Evolutionary conservation across 2,797 vertebrate genomes (phyloP).

Genomic region (Eulemur mongoz): DNA sequence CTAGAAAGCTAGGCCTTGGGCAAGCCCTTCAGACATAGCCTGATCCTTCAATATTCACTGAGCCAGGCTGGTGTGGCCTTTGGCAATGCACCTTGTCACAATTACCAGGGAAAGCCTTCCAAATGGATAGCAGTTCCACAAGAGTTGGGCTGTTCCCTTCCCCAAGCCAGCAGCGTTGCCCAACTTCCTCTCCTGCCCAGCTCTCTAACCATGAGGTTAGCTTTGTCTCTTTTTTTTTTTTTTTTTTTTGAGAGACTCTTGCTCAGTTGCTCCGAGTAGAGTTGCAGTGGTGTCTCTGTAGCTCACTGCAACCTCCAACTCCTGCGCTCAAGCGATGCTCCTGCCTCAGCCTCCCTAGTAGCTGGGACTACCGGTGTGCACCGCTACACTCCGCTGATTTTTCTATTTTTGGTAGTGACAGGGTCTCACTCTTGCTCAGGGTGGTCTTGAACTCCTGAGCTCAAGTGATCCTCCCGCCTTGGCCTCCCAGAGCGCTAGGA

Average conservation of each 20-base stretch:
- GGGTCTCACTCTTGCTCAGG: too few species aligned
- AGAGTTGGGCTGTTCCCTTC: not conserved
- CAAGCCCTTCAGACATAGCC: not conserved
- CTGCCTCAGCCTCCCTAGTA: too few species aligned
- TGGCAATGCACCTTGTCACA: not conserved
- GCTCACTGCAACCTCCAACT: too few species aligned
- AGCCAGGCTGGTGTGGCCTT: not conserved
- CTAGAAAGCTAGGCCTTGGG: not conserved
- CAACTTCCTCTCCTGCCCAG: constrained; percentile 36
- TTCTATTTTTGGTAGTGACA: too few species aligned
- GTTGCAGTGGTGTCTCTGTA: too few species aligned
- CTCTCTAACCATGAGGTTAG: not conserved
- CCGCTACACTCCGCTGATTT: accelerated
- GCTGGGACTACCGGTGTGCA: too few species aligned
- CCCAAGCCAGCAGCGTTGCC: not conserved
- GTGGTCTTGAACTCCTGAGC: too few species aligned
- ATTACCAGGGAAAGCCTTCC: not conserved
- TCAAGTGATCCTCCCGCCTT: too few species aligned
- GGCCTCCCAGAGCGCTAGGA: too few species aligned
- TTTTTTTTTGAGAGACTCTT: too few species aligned
- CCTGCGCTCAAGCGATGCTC: too few species aligned
- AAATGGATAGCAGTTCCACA: not conserved
- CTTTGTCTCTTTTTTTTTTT: not conserved
- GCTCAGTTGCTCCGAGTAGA: too few species aligned
- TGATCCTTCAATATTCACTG: accelerated